A percentile compares a stretch with the other conserved stretches of the same genome.
phyloP scores from a whole-genome alignment of 2,888 invertebrate species.

The Crocallis elinguaria region DNA sequence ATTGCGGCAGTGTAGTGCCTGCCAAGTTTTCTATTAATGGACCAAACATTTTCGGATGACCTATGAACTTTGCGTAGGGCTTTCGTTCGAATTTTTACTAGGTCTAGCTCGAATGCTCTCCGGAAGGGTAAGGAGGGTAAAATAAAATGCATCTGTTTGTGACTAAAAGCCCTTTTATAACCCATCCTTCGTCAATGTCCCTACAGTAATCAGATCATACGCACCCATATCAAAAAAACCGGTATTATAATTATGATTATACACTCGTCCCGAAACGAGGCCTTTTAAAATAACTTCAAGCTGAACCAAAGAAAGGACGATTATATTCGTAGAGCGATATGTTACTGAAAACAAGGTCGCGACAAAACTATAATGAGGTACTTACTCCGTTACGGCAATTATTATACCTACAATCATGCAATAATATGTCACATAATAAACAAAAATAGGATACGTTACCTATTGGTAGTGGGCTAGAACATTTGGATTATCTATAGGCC shows the following conservation, averaged over 20 bases:
- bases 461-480: too few relatives aligned
- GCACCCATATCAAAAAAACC: not conserved
- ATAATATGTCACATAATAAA: too few relatives aligned
- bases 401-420: too few relatives aligned
- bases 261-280: not conserved
- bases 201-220: slow-evolving; percentile 21
- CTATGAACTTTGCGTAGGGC: slow-evolving; percentile 58
- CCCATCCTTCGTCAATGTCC: slow-evolving; percentile 18
- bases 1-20: slow-evolving; percentile 57
- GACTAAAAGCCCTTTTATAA: slow-evolving; percentile 7
- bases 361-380: not conserved
- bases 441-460: too few relatives aligned
- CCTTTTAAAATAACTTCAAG: slow-evolving; percentile 3
- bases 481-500: too few relatives aligned
- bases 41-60: slow-evolving; percentile 65
- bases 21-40: slow-evolving; percentile 71
- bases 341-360: too few relatives aligned
- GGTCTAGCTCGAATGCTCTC: too few relatives aligned
- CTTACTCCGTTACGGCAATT: too few relatives aligned
- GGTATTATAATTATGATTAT: not conserved
- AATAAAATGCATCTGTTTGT: not conserved
- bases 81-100: slow-evolving; percentile 9
- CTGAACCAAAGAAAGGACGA: slow-evolving; percentile 3
- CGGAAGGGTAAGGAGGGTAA: not conserved
- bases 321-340: not conserved